Evolutionary conservation across 2,113 vertebrate species (phyloP), one percentile per base, ranked within the genome.

Genomic region (Grammomys surdaster): DNA sequence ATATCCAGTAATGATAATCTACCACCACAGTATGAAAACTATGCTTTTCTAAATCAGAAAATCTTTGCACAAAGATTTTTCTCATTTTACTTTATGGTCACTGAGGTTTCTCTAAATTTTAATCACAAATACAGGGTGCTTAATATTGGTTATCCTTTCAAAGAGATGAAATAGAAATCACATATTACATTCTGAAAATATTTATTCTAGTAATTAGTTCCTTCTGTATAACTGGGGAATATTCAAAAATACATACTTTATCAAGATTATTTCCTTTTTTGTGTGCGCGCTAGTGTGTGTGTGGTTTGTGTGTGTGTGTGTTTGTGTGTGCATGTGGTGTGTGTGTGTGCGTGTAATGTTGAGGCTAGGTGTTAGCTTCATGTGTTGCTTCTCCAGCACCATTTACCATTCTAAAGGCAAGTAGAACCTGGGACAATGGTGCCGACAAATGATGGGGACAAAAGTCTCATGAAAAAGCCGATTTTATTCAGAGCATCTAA

Each of bases 61-160:
- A 31, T 67, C 16, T 88, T 89, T 69, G 0, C 58, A 54, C 31
- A 81, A 69, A 77, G 16, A 65, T 81, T 63, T 90, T 72, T 90
- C 2, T 88, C 40, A 51, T 58, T 91, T 58, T 80, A 24, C 56
- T 88, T 95, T 87, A 72, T 77, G 54, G 51, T 76, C 36, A 56
- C 77, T 86, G 58, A 60, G 56, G 56, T 82, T 81, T 87, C 67
- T 46, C 28, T 92, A 67, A 69, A 82, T 81, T 96, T 94, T 63
- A 96, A 70, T 63, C 92, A 75, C 16, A 96, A 96, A 94, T 92
- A 54, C 7, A 51, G 26, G 82, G 33, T 67, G 7, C 36, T 95
- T 81, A 75, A 69, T 92, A 26, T 13, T 86, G 11, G 28, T 17
- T 58, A 73, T 56, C 24, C 33, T 73, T 94, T 92, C 58, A 84